Percentiles rank a stretch among this genome's conserved stretches.
Evolutionary conservation across 2,113 vertebrate genomes (phyloP).

Genomic region (Notothenia rossii): DNA sequence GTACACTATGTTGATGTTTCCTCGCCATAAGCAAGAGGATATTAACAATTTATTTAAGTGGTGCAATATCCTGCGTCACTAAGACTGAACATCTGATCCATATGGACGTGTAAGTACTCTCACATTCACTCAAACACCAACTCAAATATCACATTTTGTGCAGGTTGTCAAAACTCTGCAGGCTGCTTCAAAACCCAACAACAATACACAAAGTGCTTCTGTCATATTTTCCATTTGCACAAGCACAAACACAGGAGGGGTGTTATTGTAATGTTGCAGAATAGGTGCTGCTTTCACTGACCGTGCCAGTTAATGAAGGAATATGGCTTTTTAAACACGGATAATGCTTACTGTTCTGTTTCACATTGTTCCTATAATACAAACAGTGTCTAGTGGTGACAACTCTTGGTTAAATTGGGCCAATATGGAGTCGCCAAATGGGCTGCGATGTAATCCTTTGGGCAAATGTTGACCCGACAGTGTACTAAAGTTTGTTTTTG

Average conservation of each 20-base stretch:
- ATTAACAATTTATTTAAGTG: slow-evolving; percentile 22
- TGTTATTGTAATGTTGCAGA: slow-evolving; percentile 35
- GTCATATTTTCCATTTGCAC: slow-evolving; percentile 67
- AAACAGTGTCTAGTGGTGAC: background rate
- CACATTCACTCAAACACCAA: background rate
- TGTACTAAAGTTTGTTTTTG: too few relatives aligned
- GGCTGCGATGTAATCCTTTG: too few relatives aligned
- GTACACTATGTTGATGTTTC: slow-evolving; percentile 3
- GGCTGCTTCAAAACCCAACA: slow-evolving; percentile 31
- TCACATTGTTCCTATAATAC: background rate
- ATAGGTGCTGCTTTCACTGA: slow-evolving; percentile 54
- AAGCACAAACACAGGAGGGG: slow-evolving; percentile 29
- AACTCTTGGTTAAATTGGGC: too few relatives aligned
- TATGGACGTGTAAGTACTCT: background rate
- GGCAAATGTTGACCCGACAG: too few relatives aligned
- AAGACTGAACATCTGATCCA: slow-evolving; percentile 12
- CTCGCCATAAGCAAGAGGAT: slow-evolving; percentile 12
- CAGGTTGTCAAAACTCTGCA: slow-evolving; percentile 28
- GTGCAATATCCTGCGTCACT: slow-evolving; percentile 13
- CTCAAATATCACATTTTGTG: slow-evolving; percentile 7
- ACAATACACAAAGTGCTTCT: slow-evolving; percentile 44
- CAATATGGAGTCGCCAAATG: too few relatives aligned
- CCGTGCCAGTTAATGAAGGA: slow-evolving; percentile 48
- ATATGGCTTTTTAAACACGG: slow-evolving; percentile 35
- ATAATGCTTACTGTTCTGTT: slow-evolving; percentile 12